Conservation (phyloP, 2,888 invertebrate species). For the Cataglyphis livida region DNA sequence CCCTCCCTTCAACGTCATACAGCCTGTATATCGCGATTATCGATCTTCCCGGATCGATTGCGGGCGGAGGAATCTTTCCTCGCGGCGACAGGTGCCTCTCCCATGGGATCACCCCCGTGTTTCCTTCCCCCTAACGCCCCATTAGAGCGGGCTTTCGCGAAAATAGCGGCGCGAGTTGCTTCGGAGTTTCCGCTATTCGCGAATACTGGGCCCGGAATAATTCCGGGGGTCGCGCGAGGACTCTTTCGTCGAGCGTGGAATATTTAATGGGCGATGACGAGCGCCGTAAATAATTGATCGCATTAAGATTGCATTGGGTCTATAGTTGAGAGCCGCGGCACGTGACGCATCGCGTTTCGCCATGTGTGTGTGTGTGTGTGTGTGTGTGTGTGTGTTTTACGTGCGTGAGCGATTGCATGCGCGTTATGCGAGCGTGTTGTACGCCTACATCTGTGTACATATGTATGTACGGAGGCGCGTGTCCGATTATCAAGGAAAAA, state of each 20-base stretch:
- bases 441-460: not conserved
- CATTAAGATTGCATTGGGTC: slow-evolving; percentile 56
- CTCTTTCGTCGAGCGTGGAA: slow-evolving; percentile 56
- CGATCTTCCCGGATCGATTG: slow-evolving; percentile 31
- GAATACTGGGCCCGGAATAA: slow-evolving; percentile 52
- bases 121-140: slow-evolving; percentile 23
- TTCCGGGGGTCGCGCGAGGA: slow-evolving; percentile 48
- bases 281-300: slow-evolving; percentile 52
- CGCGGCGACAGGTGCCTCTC: slow-evolving; percentile 42
- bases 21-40: not conserved
- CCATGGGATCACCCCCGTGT: slow-evolving; percentile 8
- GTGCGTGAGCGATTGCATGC: not conserved
- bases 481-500: slow-evolving; percentile 52
- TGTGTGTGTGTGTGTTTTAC: not conserved
- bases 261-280: slow-evolving; percentile 54
- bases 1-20: no score
- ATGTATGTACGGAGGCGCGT: not conserved
- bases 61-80: slow-evolving; percentile 12
- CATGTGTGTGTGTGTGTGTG: not conserved
- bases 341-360: slow-evolving; percentile 41
- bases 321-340: slow-evolving; percentile 52
- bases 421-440: not conserved
- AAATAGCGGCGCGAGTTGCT: slow-evolving; percentile 35
- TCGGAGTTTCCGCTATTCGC: slow-evolving; percentile 22
- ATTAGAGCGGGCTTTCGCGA: slow-evolving; percentile 18